Base-by-base conservation (phyloP, 2,113 vertebrate genomes). In the Cinclus mexicanus region DNA sequence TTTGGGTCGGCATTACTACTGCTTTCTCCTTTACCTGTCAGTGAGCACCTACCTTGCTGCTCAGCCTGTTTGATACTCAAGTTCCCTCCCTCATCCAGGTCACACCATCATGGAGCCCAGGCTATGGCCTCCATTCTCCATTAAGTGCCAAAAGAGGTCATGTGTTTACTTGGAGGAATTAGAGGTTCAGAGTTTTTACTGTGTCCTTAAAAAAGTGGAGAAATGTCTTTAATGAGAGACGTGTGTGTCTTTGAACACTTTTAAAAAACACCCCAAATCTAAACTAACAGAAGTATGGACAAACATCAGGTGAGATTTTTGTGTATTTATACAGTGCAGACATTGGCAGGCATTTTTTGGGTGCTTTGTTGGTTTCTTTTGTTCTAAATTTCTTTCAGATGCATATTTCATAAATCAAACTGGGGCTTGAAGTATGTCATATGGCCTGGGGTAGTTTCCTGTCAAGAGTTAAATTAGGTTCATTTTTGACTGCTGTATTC, bases 141-240 rank as follows among this genome's bases (percentile, higher is more conserved):
- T 35, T 23, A 70, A 25, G 52, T 82, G 21, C 39, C 11, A n/a
- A 25, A 25, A 65, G 20, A 28, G 9, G 2, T 52, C 0, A 0
- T 22, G 16, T 80, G 37, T 24, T 61, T 85, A 29, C 24, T 15
- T 75, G 53, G 17, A 26, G 24, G 6, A 63, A 35, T 29, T 9
- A 5, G 9, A 15, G 7, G 6, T 24, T 65, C 3, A 2, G 20
- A 24, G 14, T 83, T 94, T 81, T 84, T 69, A 18, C 7, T 79
- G 57, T 75, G 6, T 69, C 56, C 26, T 71, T 76, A 49, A 25
- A 49, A 25, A 89, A 71, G 47, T 12, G 9, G 39, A 82, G 39
- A 74, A 67, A 56, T 37, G 13, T 42, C 33, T 71, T 84, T 72
- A 71, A 49, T 69, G 57, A 64, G 61, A 71, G 42, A 77, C 10